Base-by-base conservation (phyloP, 2,888 invertebrate genomes). In the Ectobius pallidus region DNA sequence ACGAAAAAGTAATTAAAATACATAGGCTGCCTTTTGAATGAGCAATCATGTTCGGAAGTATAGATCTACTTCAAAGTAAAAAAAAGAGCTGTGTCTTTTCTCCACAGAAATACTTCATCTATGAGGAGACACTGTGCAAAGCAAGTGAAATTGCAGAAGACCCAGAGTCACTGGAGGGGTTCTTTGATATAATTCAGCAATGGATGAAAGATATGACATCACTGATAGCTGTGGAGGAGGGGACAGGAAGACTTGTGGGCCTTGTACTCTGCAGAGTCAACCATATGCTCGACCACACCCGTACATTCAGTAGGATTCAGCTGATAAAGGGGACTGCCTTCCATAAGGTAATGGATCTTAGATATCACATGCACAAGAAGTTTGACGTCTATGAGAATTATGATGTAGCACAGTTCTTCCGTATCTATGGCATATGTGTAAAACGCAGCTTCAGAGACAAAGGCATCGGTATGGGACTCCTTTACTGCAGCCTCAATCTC, bases 401-500 rank as follows among this genome's bases (percentile, higher is more conserved):
- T 22, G 72, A 75, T 0, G 65, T 73, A 6, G 78, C 78, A 1
- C 22, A 49, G 1, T 80, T 79, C 67, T 69, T 75, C 20, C 70
- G 72, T 7, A 72, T 81, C 16, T 78, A 81, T 70, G 58, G 80
- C 32, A 34, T 81, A 3, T 79, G 78, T 44, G 79, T 81, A 14
- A 81, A 82, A 75, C 81, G 82, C 9, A 78, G 79, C 14, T 80
- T 81, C 74, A 76, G 76, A 55, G 71, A 71, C 1, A 79, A 77
- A 74, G 78, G 70, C 16, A 44, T 70, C 16, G 70, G 70, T 6
- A 70, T 70, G 70, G 70, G 42, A 1, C 30, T 70, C 22, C 61
- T 70, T 14, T 20, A 58, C 20, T n/a, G n/a, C 18, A 58, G 61
- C 18, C 22, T 62, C 22, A 20, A 30, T 25, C 14, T 70, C 30